Percentiles rank a stretch among this genome's conserved stretches.
Conservation (phyloP, 2,888 invertebrate genomes). For the Megastigmus dorsalis region DNA sequence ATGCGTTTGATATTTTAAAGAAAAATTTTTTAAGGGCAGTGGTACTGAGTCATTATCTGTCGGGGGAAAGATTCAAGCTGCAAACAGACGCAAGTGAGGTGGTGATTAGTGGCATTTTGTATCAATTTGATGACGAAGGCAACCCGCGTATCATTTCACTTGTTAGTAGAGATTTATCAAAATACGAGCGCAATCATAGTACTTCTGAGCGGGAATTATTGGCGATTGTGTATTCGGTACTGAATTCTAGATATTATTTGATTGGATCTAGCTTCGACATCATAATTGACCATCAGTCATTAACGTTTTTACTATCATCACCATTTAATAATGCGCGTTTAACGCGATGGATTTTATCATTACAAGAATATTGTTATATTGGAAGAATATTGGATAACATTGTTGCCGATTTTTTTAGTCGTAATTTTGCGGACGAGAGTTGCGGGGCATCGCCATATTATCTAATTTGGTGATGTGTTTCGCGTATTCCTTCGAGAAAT, state of each 20-base stretch:
- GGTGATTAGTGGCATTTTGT: slow-evolving; percentile 56
- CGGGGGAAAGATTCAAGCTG: not conserved
- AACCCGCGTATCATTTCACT: slow-evolving; percentile 54
- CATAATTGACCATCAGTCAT: slow-evolving; percentile 2
- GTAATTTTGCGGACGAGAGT: not conserved
- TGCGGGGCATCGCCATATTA: not conserved
- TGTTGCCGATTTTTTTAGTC: slow-evolving; percentile 45
- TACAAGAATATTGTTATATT: slow-evolving; percentile 49
- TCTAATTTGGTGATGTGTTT: not conserved
- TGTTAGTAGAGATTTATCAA: slow-evolving; percentile 55
- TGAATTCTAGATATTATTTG: not conserved
- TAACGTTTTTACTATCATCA: slow-evolving; percentile 4
- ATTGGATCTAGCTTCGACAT: not conserved
- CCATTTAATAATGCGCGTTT: slow-evolving; percentile 3
- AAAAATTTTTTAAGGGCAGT: not conserved
- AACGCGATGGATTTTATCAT: slow-evolving; percentile 12
- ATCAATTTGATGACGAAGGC: slow-evolving; percentile 30
- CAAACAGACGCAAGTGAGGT: slow-evolving; percentile 27
- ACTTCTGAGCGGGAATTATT: slow-evolving; percentile 57
- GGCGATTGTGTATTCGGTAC: not conserved
- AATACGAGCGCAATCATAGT: slow-evolving; percentile 5
- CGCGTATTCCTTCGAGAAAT: not conserved
- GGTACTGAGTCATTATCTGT: not conserved
- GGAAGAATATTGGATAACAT: slow-evolving; percentile 44
- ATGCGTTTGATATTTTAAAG: not conserved